Evolutionary conservation across 2,113 vertebrate genomes (phyloP).

Genomic region (Herpetotheres cachinnans): DNA sequence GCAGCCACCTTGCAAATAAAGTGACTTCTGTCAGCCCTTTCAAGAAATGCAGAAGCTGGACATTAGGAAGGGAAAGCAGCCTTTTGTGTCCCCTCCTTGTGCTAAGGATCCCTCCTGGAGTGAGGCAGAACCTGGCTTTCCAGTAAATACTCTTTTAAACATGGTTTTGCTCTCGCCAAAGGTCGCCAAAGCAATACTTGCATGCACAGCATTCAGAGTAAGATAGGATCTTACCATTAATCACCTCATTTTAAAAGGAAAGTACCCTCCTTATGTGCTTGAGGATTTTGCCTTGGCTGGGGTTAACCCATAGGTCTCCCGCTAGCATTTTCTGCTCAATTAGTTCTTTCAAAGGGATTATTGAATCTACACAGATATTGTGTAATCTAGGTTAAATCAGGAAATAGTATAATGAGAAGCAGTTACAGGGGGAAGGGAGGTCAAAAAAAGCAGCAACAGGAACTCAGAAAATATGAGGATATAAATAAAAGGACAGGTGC

Average conservation of each 20-base stretch:
- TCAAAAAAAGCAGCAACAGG: slow-evolving; percentile 33
- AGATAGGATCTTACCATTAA: neutral
- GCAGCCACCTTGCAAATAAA: neutral
- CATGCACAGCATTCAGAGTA: neutral
- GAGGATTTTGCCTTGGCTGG: neutral
- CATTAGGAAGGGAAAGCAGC: neutral
- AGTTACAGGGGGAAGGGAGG: neutral
- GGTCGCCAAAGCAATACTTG: neutral
- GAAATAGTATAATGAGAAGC: slow-evolving; percentile 22
- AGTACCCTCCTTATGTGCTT: neutral
- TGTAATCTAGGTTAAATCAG: slow-evolving; percentile 33
- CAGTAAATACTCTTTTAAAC: neutral
- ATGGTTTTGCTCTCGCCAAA: neutral
- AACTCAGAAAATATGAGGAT: slow-evolving; percentile 37
- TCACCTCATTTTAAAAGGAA: neutral
- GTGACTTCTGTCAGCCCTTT: neutral
- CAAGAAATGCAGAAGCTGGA: neutral
- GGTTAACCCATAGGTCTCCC: neutral
- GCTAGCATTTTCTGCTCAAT: neutral
- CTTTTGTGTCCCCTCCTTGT: neutral
- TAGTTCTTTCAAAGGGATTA: neutral
- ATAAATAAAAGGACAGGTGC: slow-evolving; percentile 60
- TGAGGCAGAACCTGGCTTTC: neutral
- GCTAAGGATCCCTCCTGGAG: neutral
- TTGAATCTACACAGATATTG: neutral